Evolutionary conservation across 2,113 vertebrate genomes (phyloP), one percentile per base, ranked within the genome.

Genomic region (Xerus inauris): DNA sequence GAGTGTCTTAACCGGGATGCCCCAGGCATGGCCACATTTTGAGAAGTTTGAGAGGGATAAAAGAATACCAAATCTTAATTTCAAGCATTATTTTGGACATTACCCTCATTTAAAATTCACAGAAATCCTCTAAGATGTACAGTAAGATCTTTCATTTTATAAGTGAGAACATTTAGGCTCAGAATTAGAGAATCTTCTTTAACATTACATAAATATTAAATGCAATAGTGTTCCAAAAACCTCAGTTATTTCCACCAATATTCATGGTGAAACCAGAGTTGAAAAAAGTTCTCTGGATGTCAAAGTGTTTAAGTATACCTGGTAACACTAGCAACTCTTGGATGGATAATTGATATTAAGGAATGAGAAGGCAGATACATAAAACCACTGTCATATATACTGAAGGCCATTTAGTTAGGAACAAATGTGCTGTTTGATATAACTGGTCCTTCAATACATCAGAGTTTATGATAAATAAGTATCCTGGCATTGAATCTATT

Each of bases 341-440:
- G 8, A 30, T 85, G 13, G 0, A 14, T 28, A 28, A 0, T 3
- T 49, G 8, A 62, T 28, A 40, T 5, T 32, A 32, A 45, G 7
- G 30, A 11, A 32, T 35, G 2, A 11, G 20, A 19, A 93, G 16
- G 19, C 0, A n/a, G 16, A 40, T 6, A 24, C 16, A 32, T 42
- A 45, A 0, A 51, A 4, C 35, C 40, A 22, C 20, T 89, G 24
- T 62, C 4, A 30, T 1, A 5, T 16, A 13, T 32, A 35, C 1
- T 20, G 35, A 86, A 72, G 20, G 28, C 1, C 16, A 12, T 8
- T 62, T 85, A 3, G 22, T 8, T 0, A 42, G 49, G 6, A 42
- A 38, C 7, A 93, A 62, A 80, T 11, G 0, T 49, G 8, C 10
- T 87, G 9, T 89, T 54, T 12, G 10, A 5, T 30, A 35, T 35